phyloP scores from a whole-genome alignment of 2,888 invertebrate genomes.

The Ctenicera cuprea region DNA sequence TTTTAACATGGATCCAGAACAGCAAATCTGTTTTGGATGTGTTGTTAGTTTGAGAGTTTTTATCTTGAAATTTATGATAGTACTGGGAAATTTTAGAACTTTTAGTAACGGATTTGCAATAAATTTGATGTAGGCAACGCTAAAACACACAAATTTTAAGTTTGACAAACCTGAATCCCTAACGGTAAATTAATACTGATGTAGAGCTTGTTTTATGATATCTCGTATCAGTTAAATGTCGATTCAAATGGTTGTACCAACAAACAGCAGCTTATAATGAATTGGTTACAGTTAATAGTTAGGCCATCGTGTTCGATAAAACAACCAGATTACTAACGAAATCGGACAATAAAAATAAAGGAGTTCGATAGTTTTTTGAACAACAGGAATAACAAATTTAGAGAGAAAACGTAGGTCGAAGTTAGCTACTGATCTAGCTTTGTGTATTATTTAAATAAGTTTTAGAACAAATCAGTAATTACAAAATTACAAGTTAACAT shows the following conservation, averaged over 20 bases:
- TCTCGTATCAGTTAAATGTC: constrained; percentile 21
- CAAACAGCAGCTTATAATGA: constrained; percentile 4
- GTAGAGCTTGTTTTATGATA: constrained; percentile 7
- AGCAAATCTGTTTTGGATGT: background rate
- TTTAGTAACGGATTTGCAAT: constrained; percentile 34
- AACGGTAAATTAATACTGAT: constrained; percentile 31
- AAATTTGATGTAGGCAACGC: constrained; percentile 21
- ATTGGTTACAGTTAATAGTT: too few relatives aligned
- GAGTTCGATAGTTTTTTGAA: too few relatives aligned
- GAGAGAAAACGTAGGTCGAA: too few relatives aligned
- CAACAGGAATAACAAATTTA: too few relatives aligned
- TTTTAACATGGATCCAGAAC: background rate
- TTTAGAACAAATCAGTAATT: too few relatives aligned
- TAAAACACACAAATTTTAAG: constrained; percentile 25
- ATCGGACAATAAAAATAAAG: too few relatives aligned
- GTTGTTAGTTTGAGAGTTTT: background rate
- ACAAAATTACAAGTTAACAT: too few relatives aligned
- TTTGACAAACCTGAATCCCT: constrained; percentile 28
- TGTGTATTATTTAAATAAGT: too few relatives aligned
- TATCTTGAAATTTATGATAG: background rate
- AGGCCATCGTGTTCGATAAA: too few relatives aligned
- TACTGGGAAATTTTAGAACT: constrained; percentile 13
- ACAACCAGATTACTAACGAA: too few relatives aligned
- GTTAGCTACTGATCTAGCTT: too few relatives aligned
- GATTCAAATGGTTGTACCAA: constrained; percentile 8